Evolutionary conservation across 2,113 vertebrate genomes (phyloP), one percentile per base, ranked within the genome.

Genomic region (Trinectes maculatus): DNA sequence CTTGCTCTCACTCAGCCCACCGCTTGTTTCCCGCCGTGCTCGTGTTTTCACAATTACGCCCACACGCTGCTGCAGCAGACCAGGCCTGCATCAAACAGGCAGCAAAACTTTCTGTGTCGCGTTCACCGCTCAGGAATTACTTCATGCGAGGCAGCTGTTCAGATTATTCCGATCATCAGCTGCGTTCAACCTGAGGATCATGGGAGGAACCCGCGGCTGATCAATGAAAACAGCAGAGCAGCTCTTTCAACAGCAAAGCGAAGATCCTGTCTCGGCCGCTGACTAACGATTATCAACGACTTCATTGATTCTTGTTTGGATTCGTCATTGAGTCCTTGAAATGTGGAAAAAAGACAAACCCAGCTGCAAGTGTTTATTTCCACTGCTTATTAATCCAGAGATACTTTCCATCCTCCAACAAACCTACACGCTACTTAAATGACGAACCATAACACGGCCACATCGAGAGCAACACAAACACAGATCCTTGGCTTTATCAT

Each of bases 1-100:
- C 74, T 72, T 8, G n/a, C 43, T 53, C 43, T 56, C 67, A 8
- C 39, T 36, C 66, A 48, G 63, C 77, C 49, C 70, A 48, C 56
- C 31, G 15, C 83, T 76, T 49, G 44, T 53, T 71, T 58, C 7
- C 15, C 61, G 53, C 67, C 8, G 2, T 16, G 43, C 12, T 67
- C 31, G 28, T 58, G 76, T 80, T 82, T 80, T 77, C 74, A 77
- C 66, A 48, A 66, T 74, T 43, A 58, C 84, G 2, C 85, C 83
- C 80, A 80, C 86, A 16, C 75, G 4, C 55, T 26, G 55, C 75
- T 63, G 77, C 77, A 56, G 55, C 19, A 6, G 39, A 67, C 15
- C 21, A 28, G 11, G 26, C 34, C 55, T 54, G 28, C 44, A 57
- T 56, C 33, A 33, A 28, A 64, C 6, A 24, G 26, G 57, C 54